These are phyloP conservation scores for Thereva nobilitata DNA, from an alignment of 2,888 invertebrate species.

Conservation along the genomic window DNA sequence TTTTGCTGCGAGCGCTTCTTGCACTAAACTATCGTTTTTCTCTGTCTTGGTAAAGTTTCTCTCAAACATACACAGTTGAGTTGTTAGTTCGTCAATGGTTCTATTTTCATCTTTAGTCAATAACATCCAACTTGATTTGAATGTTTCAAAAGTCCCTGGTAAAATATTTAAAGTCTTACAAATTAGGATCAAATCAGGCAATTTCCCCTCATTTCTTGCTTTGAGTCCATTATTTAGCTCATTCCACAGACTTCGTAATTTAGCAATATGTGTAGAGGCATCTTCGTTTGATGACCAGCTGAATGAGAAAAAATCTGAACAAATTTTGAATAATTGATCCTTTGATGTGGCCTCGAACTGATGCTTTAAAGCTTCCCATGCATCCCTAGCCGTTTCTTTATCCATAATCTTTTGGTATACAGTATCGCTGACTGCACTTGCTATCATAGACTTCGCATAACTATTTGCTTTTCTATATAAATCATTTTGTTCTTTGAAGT, in stretches of 20 bases:
- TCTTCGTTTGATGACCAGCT: constrained; percentile 47
- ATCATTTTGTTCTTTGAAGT: constrained; percentile 41
- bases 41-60: not conserved
- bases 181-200: constrained; percentile 46
- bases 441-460: constrained; percentile 50
- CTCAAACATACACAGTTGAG: constrained; percentile 27
- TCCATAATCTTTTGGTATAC: constrained; percentile 52
- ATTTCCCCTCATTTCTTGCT: constrained; percentile 43
- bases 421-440: constrained; percentile 47
- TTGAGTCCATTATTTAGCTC: constrained; percentile 46
- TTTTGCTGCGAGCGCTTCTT: too few species aligned
- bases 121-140: constrained; percentile 47
- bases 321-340: constrained; percentile 50
- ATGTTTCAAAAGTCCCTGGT: constrained; percentile 42
- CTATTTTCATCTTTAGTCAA: constrained; percentile 44
- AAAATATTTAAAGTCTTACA: constrained; percentile 46
- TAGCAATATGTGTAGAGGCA: constrained; percentile 47
- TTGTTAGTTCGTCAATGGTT: constrained; percentile 12
- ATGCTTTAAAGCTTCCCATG: constrained; percentile 45
- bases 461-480: constrained; percentile 49
- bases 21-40: too few species aligned
- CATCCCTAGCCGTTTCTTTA: constrained; percentile 48
- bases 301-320: constrained; percentile 49
- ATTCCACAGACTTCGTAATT: constrained; percentile 46
- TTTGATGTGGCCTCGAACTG: constrained; percentile 48